A percentile compares a stretch with the other conserved stretches of the same genome.
These are phyloP conservation scores for Hippocampus zosterae DNA, from an alignment of 2,113 vertebrate species.

Conservation along the genomic window DNA sequence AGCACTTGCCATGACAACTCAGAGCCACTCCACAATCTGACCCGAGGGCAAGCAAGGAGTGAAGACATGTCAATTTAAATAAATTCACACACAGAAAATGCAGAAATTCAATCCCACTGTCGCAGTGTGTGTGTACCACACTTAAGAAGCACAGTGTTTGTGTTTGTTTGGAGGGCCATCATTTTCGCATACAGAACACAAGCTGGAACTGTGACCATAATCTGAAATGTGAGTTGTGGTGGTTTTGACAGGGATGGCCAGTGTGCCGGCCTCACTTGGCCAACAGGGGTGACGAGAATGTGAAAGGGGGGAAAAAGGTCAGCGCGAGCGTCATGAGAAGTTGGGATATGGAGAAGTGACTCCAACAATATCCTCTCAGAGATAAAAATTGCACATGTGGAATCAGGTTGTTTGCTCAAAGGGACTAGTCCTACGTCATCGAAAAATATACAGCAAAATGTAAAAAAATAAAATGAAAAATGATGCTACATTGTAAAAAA, in stretches of 20 bases:
- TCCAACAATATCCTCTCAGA: constrained; percentile 41
- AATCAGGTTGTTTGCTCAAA: constrained; percentile 11
- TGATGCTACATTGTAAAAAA: no score
- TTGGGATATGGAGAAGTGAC: constrained; percentile 41
- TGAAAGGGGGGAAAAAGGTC: constrained; percentile 30
- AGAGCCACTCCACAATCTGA: constrained; percentile 30
- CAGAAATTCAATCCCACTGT: no score
- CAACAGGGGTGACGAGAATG: constrained; percentile 59
- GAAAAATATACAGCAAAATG: background rate
- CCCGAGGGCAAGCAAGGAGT: constrained; percentile 27
- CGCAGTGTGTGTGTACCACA: no score
- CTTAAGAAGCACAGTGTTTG: no score
- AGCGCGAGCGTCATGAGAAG: background rate
- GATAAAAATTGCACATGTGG: constrained; percentile 38
- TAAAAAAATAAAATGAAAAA: background rate
- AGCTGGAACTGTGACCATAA: background rate
- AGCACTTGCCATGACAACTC: constrained; percentile 55
- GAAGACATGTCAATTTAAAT: no score
- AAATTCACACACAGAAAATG: no score
- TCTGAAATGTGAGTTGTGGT: background rate
- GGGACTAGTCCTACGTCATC: no score
- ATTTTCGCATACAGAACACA: background rate
- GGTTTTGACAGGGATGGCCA: constrained; percentile 7
- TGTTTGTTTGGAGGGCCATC: background rate
- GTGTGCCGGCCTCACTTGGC: constrained; percentile 34